phyloP scores from a whole-genome alignment of 2,113 vertebrate genomes.

The Microcebus lehilahytsara region DNA sequence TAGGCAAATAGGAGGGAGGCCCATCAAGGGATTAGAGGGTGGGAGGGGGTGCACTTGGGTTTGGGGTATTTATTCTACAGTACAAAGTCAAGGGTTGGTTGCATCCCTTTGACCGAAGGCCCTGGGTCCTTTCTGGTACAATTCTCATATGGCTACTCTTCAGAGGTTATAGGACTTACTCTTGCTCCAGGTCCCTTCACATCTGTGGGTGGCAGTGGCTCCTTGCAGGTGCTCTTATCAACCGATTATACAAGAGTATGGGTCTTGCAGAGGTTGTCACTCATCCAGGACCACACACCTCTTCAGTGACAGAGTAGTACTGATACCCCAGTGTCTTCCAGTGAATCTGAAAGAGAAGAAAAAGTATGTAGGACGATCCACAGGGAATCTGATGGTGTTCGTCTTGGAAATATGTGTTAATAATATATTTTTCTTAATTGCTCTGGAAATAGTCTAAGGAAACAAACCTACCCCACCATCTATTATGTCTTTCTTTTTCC shows the following conservation, averaged over 20 bases:
- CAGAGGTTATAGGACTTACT: neutral
- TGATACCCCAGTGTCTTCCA: neutral
- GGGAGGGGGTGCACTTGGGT: neutral
- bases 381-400: neutral
- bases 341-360: neutral
- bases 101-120: neutral
- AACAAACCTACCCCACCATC: neutral
- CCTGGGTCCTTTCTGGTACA: neutral
- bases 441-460: constrained; percentile 5
- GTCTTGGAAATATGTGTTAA: neutral
- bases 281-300: neutral
- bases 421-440: constrained; percentile 16
- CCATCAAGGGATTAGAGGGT: neutral
- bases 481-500: neutral
- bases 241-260: neutral
- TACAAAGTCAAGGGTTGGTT: neutral
- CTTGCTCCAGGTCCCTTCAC: neutral
- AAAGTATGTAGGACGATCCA: neutral
- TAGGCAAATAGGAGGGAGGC: neutral
- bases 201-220: neutral
- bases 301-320: neutral
- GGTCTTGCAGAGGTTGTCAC: neutral
- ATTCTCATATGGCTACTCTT: neutral
- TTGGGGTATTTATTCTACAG: neutral
- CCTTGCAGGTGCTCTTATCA: neutral